These are phyloP conservation scores for Standfussiana lucernea DNA, from an alignment of 2,888 invertebrate species.

Conservation along the genomic window DNA sequence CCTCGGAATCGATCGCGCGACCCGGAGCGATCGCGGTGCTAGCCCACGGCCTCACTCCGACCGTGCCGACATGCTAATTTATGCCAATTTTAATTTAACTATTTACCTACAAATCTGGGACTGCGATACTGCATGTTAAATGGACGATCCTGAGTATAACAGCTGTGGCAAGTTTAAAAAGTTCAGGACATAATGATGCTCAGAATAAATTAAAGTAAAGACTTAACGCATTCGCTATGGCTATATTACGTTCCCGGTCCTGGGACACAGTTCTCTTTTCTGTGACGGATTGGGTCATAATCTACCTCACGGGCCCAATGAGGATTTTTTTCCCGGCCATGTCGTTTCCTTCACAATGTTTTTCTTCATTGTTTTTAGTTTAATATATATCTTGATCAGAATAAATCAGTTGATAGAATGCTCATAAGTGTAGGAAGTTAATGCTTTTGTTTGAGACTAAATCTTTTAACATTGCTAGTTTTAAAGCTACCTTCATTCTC, in stretches of 20 bases:
- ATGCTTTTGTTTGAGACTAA: neutral
- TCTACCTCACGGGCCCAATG: neutral
- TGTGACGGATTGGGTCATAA: neutral
- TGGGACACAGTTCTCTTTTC: neutral
- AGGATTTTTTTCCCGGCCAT: neutral
- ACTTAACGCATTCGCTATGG: neutral
- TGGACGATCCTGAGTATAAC: neutral
- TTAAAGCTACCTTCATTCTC: neutral
- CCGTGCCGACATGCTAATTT: slow-evolving; percentile 54
- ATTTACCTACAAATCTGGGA: slow-evolving; percentile 29
- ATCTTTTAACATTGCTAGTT: neutral
- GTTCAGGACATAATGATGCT: neutral
- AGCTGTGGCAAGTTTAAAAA: neutral
- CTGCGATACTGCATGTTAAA: slow-evolving; percentile 1
- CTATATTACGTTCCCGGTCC: neutral
- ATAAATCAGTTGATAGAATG: neutral
- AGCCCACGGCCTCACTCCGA: slow-evolving; percentile 52
- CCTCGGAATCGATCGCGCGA: slow-evolving; percentile 78
- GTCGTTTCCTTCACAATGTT: neutral
- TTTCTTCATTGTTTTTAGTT: neutral
- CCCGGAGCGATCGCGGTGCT: slow-evolving; percentile 66
- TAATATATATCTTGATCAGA: neutral
- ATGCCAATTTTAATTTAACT: slow-evolving; percentile 59
- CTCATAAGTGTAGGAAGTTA: neutral
- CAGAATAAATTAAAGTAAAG: slow-evolving; percentile 1